A percentile compares a stretch with the other conserved stretches of the same genome.
Evolutionary conservation across 1,140 invertebrate species (phyloP).

Genomic region (Eupristina koningsbergeri): DNA sequence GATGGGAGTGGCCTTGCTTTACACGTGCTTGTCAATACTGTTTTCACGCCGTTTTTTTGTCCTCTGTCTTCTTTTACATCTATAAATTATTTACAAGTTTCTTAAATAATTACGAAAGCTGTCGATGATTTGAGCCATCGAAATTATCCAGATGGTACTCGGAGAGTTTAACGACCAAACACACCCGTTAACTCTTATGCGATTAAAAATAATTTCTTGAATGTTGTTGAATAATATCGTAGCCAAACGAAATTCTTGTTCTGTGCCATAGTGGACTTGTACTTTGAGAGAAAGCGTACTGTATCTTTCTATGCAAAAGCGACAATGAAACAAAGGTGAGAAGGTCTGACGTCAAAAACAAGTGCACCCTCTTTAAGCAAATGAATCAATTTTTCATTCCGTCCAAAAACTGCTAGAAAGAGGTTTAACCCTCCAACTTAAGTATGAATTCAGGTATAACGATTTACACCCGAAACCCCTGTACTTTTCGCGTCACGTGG

Average conservation of each 20-base stretch:
- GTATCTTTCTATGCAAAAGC: no score
- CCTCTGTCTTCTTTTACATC: no score
- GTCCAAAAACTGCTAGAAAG: background rate
- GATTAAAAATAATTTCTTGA: no score
- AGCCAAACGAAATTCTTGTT: no score
- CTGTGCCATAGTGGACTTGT: no score
- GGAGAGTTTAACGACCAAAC: background rate
- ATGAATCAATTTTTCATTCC: conserved; percentile 10
- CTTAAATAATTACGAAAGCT: background rate
- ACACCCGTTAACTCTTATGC: no score
- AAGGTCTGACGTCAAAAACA: background rate
- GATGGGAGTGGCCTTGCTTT: background rate
- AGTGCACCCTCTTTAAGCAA: background rate
- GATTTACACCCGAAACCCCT: background rate
- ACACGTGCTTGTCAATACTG: background rate
- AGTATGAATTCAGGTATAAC: background rate
- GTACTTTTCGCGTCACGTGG: background rate
- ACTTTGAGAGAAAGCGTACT: no score
- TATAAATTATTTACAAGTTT: background rate
- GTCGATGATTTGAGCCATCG: background rate
- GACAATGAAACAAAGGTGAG: background rate
- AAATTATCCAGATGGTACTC: background rate
- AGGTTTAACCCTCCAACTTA: background rate
- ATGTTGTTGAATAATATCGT: no score
- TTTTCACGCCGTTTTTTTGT: background rate